phyloP scores from a whole-genome alignment of 2,113 vertebrate genomes.

The Anoura caudifer region DNA sequence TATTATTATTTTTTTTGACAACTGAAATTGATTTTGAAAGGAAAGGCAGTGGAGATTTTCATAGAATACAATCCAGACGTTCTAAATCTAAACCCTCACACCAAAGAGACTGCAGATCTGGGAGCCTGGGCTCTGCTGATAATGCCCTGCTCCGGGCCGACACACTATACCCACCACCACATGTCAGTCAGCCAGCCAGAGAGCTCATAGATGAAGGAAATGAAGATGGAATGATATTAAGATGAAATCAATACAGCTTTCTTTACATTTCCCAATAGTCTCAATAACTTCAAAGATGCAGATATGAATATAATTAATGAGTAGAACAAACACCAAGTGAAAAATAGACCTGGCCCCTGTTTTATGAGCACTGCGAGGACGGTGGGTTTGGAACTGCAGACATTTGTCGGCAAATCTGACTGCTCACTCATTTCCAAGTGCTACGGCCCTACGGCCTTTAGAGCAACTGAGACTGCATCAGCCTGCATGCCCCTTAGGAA shows the following conservation, averaged over 20 bases:
- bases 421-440: conserved; percentile 63
- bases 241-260: conserved; percentile 83
- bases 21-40: conserved; percentile 78
- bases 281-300: conserved; percentile 84
- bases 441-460: conserved; percentile 39
- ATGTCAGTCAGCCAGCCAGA: conserved; percentile 65
- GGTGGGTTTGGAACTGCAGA: conserved; percentile 63
- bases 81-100: conserved; percentile 64
- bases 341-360: conserved; percentile 61
- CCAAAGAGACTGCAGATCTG: conserved; percentile 49
- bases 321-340: conserved; percentile 79
- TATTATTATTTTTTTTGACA: conserved; percentile 6
- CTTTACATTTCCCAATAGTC: conserved; percentile 83
- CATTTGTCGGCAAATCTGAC: conserved; percentile 58
- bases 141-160: conserved; percentile 40
- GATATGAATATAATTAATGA: conserved; percentile 86
- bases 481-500: conserved; percentile 32
- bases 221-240: conserved; percentile 78
- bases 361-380: neutral
- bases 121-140: conserved; percentile 35
- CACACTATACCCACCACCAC: conserved; percentile 59
- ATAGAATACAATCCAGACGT: conserved; percentile 70
- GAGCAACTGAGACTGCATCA: conserved; percentile 62
- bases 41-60: conserved; percentile 62
- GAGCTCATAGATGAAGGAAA: conserved; percentile 72